Evolutionary conservation across 2,113 vertebrate genomes (phyloP).

Genomic region (Candoia aspera): DNA sequence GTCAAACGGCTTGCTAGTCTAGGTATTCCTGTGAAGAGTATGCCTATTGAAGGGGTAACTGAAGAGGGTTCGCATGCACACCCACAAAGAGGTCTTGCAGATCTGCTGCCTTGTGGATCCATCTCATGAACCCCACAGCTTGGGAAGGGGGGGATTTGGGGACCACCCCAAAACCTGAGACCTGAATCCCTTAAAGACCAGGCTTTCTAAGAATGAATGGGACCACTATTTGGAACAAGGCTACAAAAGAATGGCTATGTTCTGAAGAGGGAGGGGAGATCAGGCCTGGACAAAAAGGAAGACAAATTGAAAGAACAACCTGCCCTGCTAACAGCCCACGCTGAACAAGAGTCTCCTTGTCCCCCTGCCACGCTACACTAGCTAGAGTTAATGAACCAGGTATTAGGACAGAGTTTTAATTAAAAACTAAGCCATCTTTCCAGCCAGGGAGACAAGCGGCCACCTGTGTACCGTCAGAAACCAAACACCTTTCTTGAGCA

Average conservation of each 20-base stretch:
- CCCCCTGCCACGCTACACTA: constrained; percentile 49
- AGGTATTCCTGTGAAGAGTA: background rate
- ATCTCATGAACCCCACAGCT: background rate
- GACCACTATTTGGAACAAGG: constrained; percentile 40
- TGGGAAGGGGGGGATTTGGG: too few relatives aligned
- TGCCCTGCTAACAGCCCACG: background rate
- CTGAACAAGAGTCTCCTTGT: constrained; percentile 69
- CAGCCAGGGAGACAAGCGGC: constrained; percentile 53
- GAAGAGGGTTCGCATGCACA: background rate
- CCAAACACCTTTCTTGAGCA: background rate
- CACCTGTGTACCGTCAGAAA: constrained; percentile 52
- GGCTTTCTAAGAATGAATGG: constrained; percentile 36
- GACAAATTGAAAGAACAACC: constrained; percentile 54
- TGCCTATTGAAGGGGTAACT: background rate
- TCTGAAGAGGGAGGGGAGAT: constrained; percentile 43
- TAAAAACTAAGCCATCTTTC: constrained; percentile 58
- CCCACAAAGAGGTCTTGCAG: background rate
- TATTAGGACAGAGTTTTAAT: constrained; percentile 67
- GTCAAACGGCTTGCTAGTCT: background rate
- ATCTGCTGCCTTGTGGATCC: background rate
- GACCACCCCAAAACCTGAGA: constrained; percentile 41
- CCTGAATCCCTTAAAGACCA: background rate
- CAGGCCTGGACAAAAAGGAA: constrained; percentile 34
- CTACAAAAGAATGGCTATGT: background rate
- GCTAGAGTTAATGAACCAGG: constrained; percentile 42